Base-by-base conservation (phyloP, 2,113 vertebrate species). In the Danionella cerebrum region DNA sequence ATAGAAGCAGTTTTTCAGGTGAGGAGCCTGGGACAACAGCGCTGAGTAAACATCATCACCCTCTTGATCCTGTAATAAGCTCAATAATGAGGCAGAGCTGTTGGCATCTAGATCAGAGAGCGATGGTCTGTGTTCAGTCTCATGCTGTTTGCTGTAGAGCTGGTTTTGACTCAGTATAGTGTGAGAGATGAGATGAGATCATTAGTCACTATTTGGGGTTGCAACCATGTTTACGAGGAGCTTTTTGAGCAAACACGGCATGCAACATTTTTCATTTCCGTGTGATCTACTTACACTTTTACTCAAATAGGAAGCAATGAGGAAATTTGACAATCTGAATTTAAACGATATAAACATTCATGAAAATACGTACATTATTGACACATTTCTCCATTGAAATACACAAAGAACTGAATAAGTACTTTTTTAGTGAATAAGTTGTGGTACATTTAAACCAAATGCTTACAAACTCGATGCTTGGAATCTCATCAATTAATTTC, bases 121-220 rank as follows among this genome's bases (percentile, higher is more conserved):
- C 2, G 14, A 70, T 80, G 75, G 75, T 84, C 80, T 86, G 79
- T 65, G 76, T 77, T 67, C 75, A 75, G 71, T 77, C 76, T 77
- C 72, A 18, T 41, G 63, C 67, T 8, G 18, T n/a, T n/a, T n/a
- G n/a, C n/a, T n/a, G n/a, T n/a, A n/a, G n/a, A n/a, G n/a, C n/a
- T n/a, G n/a, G n/a, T n/a, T 44, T 60, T 60, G 58, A 68, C 67
- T 53, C 52, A 59, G 44, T 55, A 53, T 52, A n/a, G n/a, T 5
- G 47, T 60, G 68, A 66, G 70, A 72, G 75, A 35, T 42, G 57
- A 57, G 70, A 65, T n/a, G n/a, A n/a, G n/a, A n/a, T n/a, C n/a
- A n/a, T 85, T 81, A 80, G 80, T 78, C 22, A 44, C 41, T 70
- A 69, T n/a, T n/a, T 69, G 71, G 70, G 68, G 67, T 60, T 65